Evolutionary conservation across 2,888 invertebrate species (phyloP).

Genomic region (Ornithoptera alexandrae): DNA sequence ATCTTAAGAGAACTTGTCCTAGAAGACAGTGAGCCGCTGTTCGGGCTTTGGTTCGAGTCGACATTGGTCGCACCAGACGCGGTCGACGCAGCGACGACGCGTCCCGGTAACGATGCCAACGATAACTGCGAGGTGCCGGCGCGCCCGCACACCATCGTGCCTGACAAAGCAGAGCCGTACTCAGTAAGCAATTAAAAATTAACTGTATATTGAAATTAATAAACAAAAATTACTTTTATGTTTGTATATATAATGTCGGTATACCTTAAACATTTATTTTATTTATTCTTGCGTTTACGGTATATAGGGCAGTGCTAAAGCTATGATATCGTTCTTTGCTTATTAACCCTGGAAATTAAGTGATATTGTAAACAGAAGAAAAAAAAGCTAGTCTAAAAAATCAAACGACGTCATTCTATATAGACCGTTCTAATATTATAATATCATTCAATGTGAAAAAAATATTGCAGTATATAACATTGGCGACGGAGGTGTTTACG

Average conservation of each 20-base stretch:
- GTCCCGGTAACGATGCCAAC: slow-evolving; percentile 73
- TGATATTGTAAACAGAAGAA: too few relatives aligned
- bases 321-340: too few relatives aligned
- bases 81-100: slow-evolving; percentile 67
- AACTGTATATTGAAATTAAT: not conserved
- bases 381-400: too few relatives aligned
- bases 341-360: too few relatives aligned
- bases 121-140: slow-evolving; percentile 70
- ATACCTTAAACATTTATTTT: too few relatives aligned
- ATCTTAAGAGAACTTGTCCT: slow-evolving; percentile 32
- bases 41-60: slow-evolving; percentile 97
- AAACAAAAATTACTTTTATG: too few relatives aligned
- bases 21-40: slow-evolving; percentile 91
- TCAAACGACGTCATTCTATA: too few relatives aligned
- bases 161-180: slow-evolving; percentile 74
- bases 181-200: slow-evolving; percentile 53
- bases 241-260: too few relatives aligned
- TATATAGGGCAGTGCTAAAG: too few relatives aligned
- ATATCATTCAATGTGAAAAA: not conserved
- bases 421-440: not conserved
- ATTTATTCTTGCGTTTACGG: too few relatives aligned
- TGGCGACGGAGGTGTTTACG: slow-evolving; percentile 92
- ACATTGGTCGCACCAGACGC: slow-evolving; percentile 90
- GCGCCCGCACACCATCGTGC: slow-evolving; percentile 69
- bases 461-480: slow-evolving; percentile 85